Conservation (phyloP, 2,888 invertebrate genomes). For the Adineta ricciae region DNA sequence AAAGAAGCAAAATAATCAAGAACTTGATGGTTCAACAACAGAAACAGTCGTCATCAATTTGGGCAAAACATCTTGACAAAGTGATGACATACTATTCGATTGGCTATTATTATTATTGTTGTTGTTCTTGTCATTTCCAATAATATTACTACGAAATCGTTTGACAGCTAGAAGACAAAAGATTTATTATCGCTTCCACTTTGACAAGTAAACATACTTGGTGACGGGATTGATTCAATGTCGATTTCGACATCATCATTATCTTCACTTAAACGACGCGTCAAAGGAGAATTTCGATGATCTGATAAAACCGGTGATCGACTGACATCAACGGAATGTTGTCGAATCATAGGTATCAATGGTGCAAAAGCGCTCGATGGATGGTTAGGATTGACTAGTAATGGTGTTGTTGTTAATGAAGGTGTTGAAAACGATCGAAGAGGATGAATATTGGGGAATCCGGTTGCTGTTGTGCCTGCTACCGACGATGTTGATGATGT, state of each 20-base stretch:
- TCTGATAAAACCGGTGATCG: background rate
- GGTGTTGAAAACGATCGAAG: background rate
- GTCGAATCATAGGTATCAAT: background rate
- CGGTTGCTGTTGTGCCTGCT: no score
- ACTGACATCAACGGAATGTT: background rate
- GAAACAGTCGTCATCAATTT: background rate
- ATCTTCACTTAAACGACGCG: background rate
- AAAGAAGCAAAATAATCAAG: background rate
- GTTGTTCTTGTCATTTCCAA: background rate
- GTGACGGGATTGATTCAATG: background rate
- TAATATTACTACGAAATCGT: background rate
- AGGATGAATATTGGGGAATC: background rate
- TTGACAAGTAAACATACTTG: background rate
- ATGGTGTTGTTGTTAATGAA: background rate
- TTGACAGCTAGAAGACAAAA: background rate
- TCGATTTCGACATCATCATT: background rate
- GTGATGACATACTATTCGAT: background rate
- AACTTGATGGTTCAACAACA: background rate
- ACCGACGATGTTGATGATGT: background rate
- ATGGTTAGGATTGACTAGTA: background rate
- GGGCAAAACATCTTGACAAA: background rate
- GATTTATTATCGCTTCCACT: background rate
- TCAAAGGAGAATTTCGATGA: background rate
- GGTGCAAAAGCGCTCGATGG: background rate
- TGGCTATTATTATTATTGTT: background rate